A percentile compares a stretch with the other conserved stretches of the same genome.
Evolutionary conservation across 2,113 vertebrate genomes (phyloP).

Genomic region (Psittacus erithacus): DNA sequence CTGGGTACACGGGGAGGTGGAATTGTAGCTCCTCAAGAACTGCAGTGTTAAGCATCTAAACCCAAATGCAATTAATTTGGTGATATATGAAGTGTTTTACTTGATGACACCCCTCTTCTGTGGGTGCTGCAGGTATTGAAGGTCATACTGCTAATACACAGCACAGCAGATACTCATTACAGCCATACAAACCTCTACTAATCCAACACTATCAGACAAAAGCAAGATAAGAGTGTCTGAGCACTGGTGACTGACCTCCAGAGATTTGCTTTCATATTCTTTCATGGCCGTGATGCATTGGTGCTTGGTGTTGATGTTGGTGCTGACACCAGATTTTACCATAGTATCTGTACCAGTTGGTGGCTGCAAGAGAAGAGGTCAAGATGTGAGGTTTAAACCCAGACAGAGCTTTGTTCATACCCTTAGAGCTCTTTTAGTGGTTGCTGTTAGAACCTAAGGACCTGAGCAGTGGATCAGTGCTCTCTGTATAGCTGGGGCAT

Average conservation of each 20-base stretch:
- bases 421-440: rapidly evolving
- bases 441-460: not conserved
- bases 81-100: rapidly evolving
- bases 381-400: not conserved
- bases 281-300: conserved; percentile 99
- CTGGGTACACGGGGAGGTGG: not conserved
- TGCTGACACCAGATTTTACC: conserved; percentile 95
- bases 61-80: rapidly evolving
- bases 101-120: not conserved
- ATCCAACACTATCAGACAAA: rapidly evolving
- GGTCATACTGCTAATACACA: not conserved
- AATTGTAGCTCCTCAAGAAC: not conserved
- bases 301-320: conserved; percentile 97
- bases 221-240: not conserved
- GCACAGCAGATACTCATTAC: not conserved
- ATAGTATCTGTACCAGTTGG: conserved; percentile 93
- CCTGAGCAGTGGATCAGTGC: not conserved
- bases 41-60: not conserved
- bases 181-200: too few species aligned
- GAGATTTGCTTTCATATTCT: conserved; percentile 94
- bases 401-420: not conserved
- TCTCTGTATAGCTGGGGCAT: not conserved
- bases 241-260: conserved; percentile 76
- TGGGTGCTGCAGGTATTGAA: rapidly evolving
- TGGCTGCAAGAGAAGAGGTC: conserved; percentile 74